Conservation (phyloP, 2,888 invertebrate species). For the Synanthedon myopaeformis region DNA sequence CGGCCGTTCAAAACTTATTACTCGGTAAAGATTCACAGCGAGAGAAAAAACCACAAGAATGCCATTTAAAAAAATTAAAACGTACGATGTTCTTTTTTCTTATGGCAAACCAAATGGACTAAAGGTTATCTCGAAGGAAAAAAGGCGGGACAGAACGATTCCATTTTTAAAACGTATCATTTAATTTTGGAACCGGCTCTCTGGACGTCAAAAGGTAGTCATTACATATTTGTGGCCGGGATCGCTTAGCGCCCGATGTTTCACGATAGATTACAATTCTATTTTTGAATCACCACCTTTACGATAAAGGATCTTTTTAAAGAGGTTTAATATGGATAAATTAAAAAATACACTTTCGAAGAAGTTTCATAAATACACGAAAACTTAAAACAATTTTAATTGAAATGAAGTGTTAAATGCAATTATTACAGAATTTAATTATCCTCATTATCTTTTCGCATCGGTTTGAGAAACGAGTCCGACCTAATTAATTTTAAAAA, state of each 20-base stretch:
- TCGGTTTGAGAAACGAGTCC: slow-evolving; percentile 43
- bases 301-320: background rate
- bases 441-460: slow-evolving; percentile 51
- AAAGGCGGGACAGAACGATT: slow-evolving; percentile 68
- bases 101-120: slow-evolving; percentile 63
- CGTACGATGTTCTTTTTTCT: slow-evolving; percentile 59
- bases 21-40: slow-evolving; percentile 54
- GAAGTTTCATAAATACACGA: no score
- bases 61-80: slow-evolving; percentile 69
- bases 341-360: no score
- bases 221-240: slow-evolving; percentile 63
- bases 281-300: slow-evolving; percentile 34
- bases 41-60: slow-evolving; percentile 67
- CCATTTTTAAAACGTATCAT: slow-evolving; percentile 71
- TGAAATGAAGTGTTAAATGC: slow-evolving; percentile 37
- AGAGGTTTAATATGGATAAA: no score
- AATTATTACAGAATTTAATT: slow-evolving; percentile 54
- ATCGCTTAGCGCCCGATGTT: slow-evolving; percentile 46
- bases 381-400: background rate
- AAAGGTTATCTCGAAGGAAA: slow-evolving; percentile 67
- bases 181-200: slow-evolving; percentile 69
- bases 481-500: slow-evolving; percentile 31
- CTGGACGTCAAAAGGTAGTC: slow-evolving; percentile 69
- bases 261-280: slow-evolving; percentile 30
- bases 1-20: slow-evolving; percentile 48